A percentile compares a stretch with the other conserved stretches of the same genome.
Conservation (phyloP, 2,113 vertebrate genomes). For the Garra rufa region DNA sequence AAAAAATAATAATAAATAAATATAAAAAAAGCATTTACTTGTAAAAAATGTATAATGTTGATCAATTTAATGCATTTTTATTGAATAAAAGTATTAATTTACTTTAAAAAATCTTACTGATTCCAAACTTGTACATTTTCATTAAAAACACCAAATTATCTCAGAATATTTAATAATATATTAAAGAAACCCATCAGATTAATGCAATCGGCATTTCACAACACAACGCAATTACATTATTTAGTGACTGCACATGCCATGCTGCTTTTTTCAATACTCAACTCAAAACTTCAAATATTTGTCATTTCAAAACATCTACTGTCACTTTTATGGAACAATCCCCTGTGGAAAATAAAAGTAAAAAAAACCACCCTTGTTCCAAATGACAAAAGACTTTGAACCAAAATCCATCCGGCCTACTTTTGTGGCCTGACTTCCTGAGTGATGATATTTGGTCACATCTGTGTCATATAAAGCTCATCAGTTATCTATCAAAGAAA, state of each 20-base stretch:
- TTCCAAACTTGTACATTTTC: neutral
- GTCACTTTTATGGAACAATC: neutral
- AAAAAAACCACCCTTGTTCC: neutral
- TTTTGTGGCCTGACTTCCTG: constrained; percentile 5
- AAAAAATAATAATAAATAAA: too few species aligned
- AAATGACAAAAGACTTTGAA: neutral
- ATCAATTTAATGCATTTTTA: too few species aligned
- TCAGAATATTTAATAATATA: neutral
- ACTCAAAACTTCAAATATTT: too few species aligned
- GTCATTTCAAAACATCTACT: neutral
- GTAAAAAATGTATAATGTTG: too few species aligned
- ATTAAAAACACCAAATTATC: neutral
- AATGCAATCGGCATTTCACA: neutral
- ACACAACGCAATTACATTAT: neutral
- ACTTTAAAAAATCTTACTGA: too few species aligned
- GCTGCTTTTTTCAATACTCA: too few species aligned
- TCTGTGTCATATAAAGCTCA: constrained; percentile 71
- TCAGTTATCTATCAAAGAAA: constrained; percentile 64
- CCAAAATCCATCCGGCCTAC: neutral
- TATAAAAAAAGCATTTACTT: too few species aligned
- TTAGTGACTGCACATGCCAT: neutral
- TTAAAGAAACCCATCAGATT: neutral
- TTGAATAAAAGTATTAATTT: too few species aligned
- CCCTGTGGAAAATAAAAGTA: neutral
- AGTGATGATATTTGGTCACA: constrained; percentile 60